Base-by-base conservation (phyloP, 1,140 invertebrate species). In the Orussus abietinus region DNA sequence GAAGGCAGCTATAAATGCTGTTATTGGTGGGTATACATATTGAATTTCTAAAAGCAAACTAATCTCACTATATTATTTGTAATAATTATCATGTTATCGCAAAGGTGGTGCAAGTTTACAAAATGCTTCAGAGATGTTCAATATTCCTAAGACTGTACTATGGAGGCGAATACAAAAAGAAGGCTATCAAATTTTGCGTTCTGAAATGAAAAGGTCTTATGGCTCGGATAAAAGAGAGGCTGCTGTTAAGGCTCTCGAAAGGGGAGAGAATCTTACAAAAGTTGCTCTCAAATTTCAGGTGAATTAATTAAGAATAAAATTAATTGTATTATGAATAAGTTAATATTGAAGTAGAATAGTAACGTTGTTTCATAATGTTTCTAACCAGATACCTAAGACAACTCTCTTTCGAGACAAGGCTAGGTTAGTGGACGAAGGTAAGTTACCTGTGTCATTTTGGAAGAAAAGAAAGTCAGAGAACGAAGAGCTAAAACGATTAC, bases 111-210 rank as follows among this genome's bases (percentile, higher is more conserved):
- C 71, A 10, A 76, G 74, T 42, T 56, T 76, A 17, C 72, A 75
- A 47, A 62, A 70, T 38, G 72, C 75, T 13, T 64, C 74, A 15
- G 69, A 72, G 52, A 70, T 74, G 40, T 79, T 60, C 41, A 68
- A 72, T 34, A 79, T 81, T 49, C 79, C 79, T 9, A 81, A 81
- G 60, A 81, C 79, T 7, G 78, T 81, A 3, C 55, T 81, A 13
- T 81, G 79, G 79, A 62, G 79, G 38, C 59, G 77, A 37, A 77
- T 80, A 33, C 75, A 77, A 45, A 78, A 77, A 35, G 66, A 73
- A 45, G 68, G 67, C 0, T 69, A 60, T 47, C 51, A 60, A 41
- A 62, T 63, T 20, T 35, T 63, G 7, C 68, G 72, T 19, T 53
- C 63, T 0, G 75, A 77, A 42, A 58, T 64, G 50, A 74, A 71